Conservation (phyloP, 2,888 invertebrate genomes). For the Epiperipatus broadwayi region DNA sequence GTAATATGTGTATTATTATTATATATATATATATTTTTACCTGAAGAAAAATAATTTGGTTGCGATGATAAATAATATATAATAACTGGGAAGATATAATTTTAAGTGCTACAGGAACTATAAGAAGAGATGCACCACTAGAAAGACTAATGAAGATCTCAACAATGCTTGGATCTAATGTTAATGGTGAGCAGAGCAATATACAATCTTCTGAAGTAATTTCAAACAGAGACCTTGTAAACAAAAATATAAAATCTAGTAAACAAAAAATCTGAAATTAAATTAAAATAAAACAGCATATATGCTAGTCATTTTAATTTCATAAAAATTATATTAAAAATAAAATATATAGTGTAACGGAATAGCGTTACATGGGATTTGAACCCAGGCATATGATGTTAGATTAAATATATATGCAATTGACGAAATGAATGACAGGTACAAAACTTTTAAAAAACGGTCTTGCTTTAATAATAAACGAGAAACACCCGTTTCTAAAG, state of each 20-base stretch:
- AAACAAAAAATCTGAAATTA: slow-evolving; percentile 33
- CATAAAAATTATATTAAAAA: slow-evolving; percentile 5
- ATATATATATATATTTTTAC: too few relatives aligned
- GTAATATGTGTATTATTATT: too few relatives aligned
- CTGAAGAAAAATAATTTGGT: slow-evolving; percentile 20
- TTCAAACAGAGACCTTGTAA: slow-evolving; percentile 25
- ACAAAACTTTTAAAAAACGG: too few relatives aligned
- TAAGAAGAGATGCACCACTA: slow-evolving; percentile 47
- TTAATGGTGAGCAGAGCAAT: slow-evolving; percentile 56
- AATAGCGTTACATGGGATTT: too few relatives aligned
- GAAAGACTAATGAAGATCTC: slow-evolving; percentile 57
- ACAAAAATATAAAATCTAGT: slow-evolving; percentile 37
- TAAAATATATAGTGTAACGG: neutral
- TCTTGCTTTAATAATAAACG: too few relatives aligned
- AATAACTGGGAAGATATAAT: slow-evolving; percentile 31
- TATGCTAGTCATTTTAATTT: too few relatives aligned
- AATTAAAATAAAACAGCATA: slow-evolving; percentile 5
- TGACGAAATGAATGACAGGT: too few relatives aligned
- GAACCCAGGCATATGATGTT: too few relatives aligned
- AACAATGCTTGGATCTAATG: slow-evolving; percentile 76
- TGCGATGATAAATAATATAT: slow-evolving; percentile 9
- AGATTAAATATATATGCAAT: too few relatives aligned
- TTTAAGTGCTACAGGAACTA: slow-evolving; percentile 38
- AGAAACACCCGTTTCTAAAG: too few relatives aligned
- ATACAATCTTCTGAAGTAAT: slow-evolving; percentile 40